Percentiles rank a stretch among this genome's conserved stretches.
phyloP scores from a whole-genome alignment of 2,888 invertebrate species.

The Pseudococcus longispinus region DNA sequence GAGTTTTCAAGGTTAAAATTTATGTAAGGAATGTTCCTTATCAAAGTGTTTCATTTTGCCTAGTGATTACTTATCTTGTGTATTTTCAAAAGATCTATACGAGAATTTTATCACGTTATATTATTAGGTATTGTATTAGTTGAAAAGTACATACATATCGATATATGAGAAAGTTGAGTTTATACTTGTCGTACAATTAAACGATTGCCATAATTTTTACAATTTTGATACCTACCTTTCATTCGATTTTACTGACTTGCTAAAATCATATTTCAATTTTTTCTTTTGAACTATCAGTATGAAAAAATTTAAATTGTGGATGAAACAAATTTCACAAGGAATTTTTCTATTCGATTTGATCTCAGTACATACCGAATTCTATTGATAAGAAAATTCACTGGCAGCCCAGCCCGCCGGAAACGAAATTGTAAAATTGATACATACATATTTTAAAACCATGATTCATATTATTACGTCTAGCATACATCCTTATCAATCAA shows the following conservation, averaged over 20 bases:
- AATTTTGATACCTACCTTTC: not conserved
- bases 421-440: not conserved
- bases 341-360: not conserved
- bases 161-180: not conserved
- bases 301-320: not conserved
- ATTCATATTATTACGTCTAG: not conserved
- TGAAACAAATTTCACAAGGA: not conserved
- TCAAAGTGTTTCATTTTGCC: not conserved
- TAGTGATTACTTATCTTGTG: not conserved
- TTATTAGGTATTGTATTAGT: slow-evolving; percentile 12
- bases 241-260: not conserved
- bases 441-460: not conserved
- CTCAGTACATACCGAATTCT: not conserved
- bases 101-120: slow-evolving; percentile 30
- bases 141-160: not conserved
- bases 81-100: slow-evolving; percentile 30
- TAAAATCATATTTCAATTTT: not conserved
- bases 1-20: slow-evolving; percentile 29
- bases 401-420: not conserved
- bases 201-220: not conserved
- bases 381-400: not conserved
- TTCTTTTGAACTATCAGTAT: not conserved
- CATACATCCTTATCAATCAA: not conserved
- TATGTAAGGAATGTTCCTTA: slow-evolving; percentile 5
- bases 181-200: not conserved